Conservation (phyloP, 2,888 invertebrate species). For the Aspidiotus destructor region DNA sequence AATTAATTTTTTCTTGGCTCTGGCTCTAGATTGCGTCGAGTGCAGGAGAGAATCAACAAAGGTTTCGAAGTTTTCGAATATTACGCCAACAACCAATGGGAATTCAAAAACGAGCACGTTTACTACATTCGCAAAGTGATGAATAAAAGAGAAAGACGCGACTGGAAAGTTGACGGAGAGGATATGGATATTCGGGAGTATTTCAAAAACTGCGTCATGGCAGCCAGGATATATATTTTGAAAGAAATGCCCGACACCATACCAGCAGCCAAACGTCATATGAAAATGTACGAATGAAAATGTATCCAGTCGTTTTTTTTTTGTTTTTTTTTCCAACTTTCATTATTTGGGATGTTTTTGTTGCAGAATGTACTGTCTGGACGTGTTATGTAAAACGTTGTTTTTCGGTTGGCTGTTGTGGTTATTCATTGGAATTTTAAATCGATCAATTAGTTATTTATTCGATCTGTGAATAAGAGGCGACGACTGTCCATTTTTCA, state of each 20-base stretch:
- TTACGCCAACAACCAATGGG: constrained; percentile 87
- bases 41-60: constrained; percentile 72
- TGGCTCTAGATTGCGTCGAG: constrained; percentile 59
- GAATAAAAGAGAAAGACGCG: constrained; percentile 55
- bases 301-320: no score
- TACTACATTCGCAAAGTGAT: constrained; percentile 50
- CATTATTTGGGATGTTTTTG: constrained; percentile 36
- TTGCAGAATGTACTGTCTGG: constrained; percentile 79
- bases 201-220: constrained; percentile 69
- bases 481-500: no score
- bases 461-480: constrained; percentile 3
- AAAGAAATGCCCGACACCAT: constrained; percentile 73
- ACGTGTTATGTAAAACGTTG: constrained; percentile 58
- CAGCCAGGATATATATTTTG: constrained; percentile 68
- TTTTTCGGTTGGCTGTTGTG: constrained; percentile 56
- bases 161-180: constrained; percentile 60
- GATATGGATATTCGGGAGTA: constrained; percentile 68
- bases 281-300: constrained; percentile 53
- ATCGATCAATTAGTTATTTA: constrained; percentile 17
- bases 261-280: constrained; percentile 67
- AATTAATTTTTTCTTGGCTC: no score
- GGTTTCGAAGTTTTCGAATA: constrained; percentile 84
- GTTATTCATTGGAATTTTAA: constrained; percentile 34
- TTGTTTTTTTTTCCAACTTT: no score
- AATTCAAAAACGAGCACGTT: constrained; percentile 64